Evolutionary conservation across 2,113 vertebrate genomes (phyloP), one percentile per base, ranked within the genome.

Genomic region (Ammodytes dubius): DNA sequence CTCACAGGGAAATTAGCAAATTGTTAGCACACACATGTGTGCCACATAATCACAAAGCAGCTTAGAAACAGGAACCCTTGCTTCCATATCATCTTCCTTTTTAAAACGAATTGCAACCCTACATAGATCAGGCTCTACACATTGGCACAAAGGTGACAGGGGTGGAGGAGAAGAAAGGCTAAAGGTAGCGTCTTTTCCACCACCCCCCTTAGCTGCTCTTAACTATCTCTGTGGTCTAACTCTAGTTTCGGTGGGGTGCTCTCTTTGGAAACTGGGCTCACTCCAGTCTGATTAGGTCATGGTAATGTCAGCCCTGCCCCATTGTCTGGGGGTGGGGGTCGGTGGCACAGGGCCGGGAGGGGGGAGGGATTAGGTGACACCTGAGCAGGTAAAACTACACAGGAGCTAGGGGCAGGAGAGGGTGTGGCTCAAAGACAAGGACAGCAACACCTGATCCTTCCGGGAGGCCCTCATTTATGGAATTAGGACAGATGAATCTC

Each of bases 321-420:
- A 93, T 94, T 95, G 93, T 94, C 79, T 91, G 57, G 52, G 70
- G 83, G 79, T 85, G 91, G 92, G 90, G 93, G 91, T 89, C 86
- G 72, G 84, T 91, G 88, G 85, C 83, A 91, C 74, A 70, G 27
- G 27, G 74, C 58, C 89, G 82, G 72, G 84, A 87, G 63, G 13
- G 85, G 91, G 82, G 77, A 65, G 70, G 84, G 91, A 93, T 95
- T 92, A 94, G 86, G 70, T 91, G 92, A 91, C 91, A 95, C 93
- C 91, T 91, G 93, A 94, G 91, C 91, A 93, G 88, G 92, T 92
- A 94, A 92, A 92, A 85, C 92, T 91, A 92, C 89, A 93, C 84
- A 93, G 78, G 77, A 82, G 80, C 81, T 15, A 35, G 71, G 86
- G 54, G 56, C 74, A 85, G 84, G 73, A 57, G 79, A 49, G 87